These are phyloP conservation scores for Melanotus villosus DNA, from an alignment of 2,888 invertebrate genomes.

Conservation along the genomic window DNA sequence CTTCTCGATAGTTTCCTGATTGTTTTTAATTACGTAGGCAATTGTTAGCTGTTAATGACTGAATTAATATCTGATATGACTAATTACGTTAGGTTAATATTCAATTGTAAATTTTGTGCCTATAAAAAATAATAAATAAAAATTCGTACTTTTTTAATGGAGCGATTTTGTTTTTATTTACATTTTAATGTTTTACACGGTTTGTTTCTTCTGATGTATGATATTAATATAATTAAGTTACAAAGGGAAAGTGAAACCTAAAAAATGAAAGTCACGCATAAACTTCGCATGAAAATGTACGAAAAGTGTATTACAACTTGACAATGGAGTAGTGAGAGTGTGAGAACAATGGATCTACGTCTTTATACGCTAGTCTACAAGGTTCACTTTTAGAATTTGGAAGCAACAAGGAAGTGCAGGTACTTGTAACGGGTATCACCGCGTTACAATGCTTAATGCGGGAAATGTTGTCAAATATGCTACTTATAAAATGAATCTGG, in stretches of 20 bases:
- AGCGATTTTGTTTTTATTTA: too few relatives aligned
- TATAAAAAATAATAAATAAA: too few relatives aligned
- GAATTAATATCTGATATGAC: too few relatives aligned
- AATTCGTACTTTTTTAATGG: too few relatives aligned
- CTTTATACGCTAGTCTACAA: conserved; percentile 26
- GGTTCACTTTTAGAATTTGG: conserved; percentile 33
- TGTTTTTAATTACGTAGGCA: not conserved
- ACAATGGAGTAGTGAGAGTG: conserved; percentile 49
- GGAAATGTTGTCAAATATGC: conserved; percentile 29
- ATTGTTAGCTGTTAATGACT: not conserved
- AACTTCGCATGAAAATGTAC: conserved; percentile 51
- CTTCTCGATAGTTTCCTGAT: not conserved
- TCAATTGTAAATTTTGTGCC: too few relatives aligned
- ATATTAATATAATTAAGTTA: conserved; percentile 33
- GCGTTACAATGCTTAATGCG: conserved; percentile 31
- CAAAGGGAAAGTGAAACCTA: conserved; percentile 49
- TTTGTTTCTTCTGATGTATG: not conserved
- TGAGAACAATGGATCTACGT: conserved; percentile 34
- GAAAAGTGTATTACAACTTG: conserved; percentile 43
- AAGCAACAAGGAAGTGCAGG: conserved; percentile 33
- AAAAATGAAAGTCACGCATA: conserved; percentile 52
- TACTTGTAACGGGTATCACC: conserved; percentile 32
- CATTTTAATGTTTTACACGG: too few relatives aligned
- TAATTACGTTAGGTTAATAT: too few relatives aligned
- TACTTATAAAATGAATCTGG: not conserved